phyloP scores from a whole-genome alignment of 1,140 invertebrate species.

The Drosophila murphyi region DNA sequence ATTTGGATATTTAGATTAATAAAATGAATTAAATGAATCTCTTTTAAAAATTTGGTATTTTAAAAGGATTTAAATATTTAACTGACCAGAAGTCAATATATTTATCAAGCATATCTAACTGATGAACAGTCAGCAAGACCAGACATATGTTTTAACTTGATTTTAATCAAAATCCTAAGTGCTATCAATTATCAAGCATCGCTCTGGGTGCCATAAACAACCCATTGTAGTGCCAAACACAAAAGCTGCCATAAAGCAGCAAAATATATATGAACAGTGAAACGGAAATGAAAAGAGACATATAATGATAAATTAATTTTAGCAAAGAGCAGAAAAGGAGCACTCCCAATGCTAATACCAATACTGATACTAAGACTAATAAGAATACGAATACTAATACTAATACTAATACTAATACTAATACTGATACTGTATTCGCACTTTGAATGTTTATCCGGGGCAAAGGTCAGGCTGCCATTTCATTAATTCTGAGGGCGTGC shows the following conservation, averaged over 20 bases:
- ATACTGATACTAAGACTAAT: background rate
- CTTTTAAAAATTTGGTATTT: too few relatives aligned
- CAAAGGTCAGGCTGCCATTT: constrained; percentile 53
- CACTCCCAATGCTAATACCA: background rate
- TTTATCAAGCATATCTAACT: too few relatives aligned
- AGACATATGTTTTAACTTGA: background rate
- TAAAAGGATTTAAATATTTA: too few relatives aligned
- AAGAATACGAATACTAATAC: background rate
- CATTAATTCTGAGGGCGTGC: constrained; percentile 67
- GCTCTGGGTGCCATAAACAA: background rate
- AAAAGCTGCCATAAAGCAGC: constrained; percentile 6
- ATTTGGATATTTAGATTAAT: too few relatives aligned
- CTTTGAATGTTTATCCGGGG: constrained; percentile 2
- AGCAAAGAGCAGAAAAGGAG: constrained; percentile 16
- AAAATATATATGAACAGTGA: constrained; percentile 1
- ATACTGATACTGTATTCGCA: background rate
- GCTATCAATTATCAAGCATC: constrained; percentile 3
- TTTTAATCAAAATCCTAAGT: constrained; percentile 5
- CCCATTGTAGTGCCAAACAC: background rate
- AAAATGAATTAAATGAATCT: too few relatives aligned
- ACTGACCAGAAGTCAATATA: too few relatives aligned
- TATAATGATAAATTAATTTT: constrained; percentile 64
- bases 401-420: background rate
- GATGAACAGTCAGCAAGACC: background rate
- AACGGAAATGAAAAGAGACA: constrained; percentile 16